These are phyloP conservation scores for Platycheirus albimanus DNA, from an alignment of 2,888 invertebrate species.

Conservation along the genomic window DNA sequence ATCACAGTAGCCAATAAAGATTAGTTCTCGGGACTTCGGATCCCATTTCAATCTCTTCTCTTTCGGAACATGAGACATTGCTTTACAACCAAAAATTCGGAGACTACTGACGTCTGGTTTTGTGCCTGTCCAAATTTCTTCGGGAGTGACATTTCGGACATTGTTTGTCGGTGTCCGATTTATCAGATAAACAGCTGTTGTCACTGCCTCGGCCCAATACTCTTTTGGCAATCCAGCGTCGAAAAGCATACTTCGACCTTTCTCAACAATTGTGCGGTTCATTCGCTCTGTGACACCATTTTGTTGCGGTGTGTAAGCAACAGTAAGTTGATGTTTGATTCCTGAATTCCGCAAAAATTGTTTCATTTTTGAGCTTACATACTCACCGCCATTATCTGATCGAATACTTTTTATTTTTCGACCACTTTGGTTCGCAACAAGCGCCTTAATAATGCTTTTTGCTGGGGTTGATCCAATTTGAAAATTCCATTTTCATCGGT, in stretches of 20 bases:
- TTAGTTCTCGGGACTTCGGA: no score
- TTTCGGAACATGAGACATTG: no score
- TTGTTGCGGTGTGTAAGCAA: no score
- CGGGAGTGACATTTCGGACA: constrained; percentile 5
- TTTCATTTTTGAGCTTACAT: constrained; percentile 1
- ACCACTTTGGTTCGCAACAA: background rate
- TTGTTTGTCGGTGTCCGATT: background rate
- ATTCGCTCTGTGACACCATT: no score
- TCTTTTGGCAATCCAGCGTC: constrained; percentile 11
- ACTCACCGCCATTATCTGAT: no score
- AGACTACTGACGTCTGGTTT: no score
- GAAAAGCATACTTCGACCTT: constrained; percentile 23
- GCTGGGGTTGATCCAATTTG: background rate
- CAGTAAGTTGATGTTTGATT: constrained; percentile 7
- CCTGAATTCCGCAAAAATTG: constrained; percentile 4
- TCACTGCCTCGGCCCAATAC: constrained; percentile 2
- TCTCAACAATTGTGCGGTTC: no score
- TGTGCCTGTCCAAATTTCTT: constrained; percentile 17
- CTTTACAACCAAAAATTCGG: no score
- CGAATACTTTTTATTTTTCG: constrained; percentile 11
- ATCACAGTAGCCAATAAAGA: constrained; percentile 21
- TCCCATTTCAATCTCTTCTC: no score
- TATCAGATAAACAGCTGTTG: background rate
- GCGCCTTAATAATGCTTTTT: background rate
- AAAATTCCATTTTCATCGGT: constrained; percentile 16